Conservation (phyloP, 2,888 invertebrate species). For the Rapana venosa region DNA sequence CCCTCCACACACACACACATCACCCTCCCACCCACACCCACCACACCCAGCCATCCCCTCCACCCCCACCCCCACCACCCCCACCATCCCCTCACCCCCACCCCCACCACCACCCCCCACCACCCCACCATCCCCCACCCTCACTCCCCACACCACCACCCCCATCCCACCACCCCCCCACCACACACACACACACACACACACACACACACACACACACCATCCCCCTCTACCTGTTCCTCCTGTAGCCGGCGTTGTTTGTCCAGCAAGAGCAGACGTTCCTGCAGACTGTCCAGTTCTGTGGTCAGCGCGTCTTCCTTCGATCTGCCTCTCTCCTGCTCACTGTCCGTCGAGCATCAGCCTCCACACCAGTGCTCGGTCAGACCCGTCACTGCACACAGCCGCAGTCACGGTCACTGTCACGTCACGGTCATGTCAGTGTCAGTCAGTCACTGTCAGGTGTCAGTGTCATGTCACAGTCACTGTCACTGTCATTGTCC, state of each 20-base stretch:
- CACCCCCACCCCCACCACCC: background rate
- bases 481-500: too few species aligned
- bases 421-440: too few species aligned
- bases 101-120: too few species aligned
- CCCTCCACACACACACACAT: background rate
- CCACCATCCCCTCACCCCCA: too few species aligned
- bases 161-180: too few species aligned
- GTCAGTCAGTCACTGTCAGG: too few species aligned
- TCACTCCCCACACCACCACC: too few species aligned
- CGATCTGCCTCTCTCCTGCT: conserved; percentile 89
- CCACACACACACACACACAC: too few species aligned
- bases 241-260: conserved; percentile 89
- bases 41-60: background rate
- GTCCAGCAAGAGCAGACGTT: conserved; percentile 91
- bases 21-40: background rate
- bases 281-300: conserved; percentile 92
- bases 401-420: too few species aligned
- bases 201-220: too few species aligned
- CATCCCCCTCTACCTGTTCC: conserved; percentile 81
- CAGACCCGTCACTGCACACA: conserved; percentile 85
- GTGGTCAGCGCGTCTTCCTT: conserved; percentile 87
- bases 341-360: conserved; percentile 85
- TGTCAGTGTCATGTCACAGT: too few species aligned
- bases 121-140: background rate
- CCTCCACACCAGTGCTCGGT: conserved; percentile 92